These are phyloP conservation scores for Branchellion lobata DNA, from an alignment of 2,888 invertebrate species.

Conservation along the genomic window DNA sequence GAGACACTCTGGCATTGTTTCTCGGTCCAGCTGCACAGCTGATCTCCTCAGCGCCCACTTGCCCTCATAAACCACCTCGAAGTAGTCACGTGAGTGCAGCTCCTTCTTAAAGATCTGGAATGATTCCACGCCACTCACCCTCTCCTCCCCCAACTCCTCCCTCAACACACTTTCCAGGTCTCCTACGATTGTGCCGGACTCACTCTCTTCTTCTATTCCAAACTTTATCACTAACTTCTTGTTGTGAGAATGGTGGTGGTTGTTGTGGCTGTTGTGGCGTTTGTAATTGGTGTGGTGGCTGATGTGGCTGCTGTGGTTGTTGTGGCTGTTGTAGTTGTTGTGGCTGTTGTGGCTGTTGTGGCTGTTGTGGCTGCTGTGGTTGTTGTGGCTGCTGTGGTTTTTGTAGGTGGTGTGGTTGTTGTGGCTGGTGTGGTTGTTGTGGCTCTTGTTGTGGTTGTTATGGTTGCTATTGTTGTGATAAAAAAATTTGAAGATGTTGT, in stretches of 20 bases:
- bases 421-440: no score
- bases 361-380: no score
- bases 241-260: background rate
- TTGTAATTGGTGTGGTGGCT: background rate
- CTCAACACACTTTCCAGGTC: conserved; percentile 32
- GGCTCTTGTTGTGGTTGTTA: no score
- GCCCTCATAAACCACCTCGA: conserved; percentile 3
- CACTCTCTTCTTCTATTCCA: conserved; percentile 36
- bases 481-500: no score
- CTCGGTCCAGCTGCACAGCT: conserved; percentile 35
- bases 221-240: conserved; percentile 17
- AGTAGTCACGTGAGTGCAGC: conserved; percentile 26
- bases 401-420: background rate
- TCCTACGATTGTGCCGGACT: conserved; percentile 27
- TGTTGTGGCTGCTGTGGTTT: background rate
- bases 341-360: background rate
- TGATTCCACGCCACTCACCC: background rate
- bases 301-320: background rate
- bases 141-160: background rate
- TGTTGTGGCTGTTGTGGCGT: background rate
- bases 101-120: conserved; percentile 41
- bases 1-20: conserved; percentile 19
- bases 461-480: no score
- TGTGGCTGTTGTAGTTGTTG: background rate
- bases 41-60: conserved; percentile 6